Percentiles rank a stretch among this genome's conserved stretches.
Conservation (phyloP, 2,113 vertebrate species). For the Cisticola juncidis region DNA sequence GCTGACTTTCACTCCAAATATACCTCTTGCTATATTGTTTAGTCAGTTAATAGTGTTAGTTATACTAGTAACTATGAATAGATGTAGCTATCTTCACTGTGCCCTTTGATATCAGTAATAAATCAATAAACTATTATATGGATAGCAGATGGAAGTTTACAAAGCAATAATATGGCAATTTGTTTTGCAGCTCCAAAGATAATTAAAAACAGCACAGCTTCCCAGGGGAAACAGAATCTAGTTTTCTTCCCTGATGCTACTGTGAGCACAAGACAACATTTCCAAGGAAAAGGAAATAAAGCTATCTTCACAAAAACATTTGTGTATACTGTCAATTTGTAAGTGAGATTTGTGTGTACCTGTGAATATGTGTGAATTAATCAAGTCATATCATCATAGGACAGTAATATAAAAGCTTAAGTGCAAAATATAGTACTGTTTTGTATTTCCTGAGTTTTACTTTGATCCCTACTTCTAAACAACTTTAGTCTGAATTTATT, state of each 20-base stretch:
- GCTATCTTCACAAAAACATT: not conserved
- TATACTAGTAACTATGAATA: not conserved
- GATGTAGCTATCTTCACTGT: not conserved
- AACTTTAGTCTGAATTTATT: not conserved
- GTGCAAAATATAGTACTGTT: not conserved
- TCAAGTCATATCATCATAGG: not conserved
- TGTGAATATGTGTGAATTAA: not conserved
- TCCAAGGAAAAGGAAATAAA: not conserved
- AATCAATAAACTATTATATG: not conserved
- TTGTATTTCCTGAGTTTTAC: not conserved
- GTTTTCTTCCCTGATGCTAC: not conserved
- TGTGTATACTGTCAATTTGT: not conserved
- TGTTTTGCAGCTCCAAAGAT: not conserved
- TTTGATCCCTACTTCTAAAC: not conserved
- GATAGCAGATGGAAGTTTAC: not conserved
- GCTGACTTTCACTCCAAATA: not conserved
- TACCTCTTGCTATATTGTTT: not conserved
- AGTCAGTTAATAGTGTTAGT: not conserved
- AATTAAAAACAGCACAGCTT: not conserved
- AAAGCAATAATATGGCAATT: not conserved
- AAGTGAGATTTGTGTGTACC: not conserved
- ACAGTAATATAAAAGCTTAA: not conserved
- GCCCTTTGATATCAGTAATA: not conserved
- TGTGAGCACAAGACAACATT: not conserved
- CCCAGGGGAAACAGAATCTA: not conserved